Evolutionary conservation across 2,113 vertebrate species (phyloP).

Genomic region (Zosterops hypoxanthus): DNA sequence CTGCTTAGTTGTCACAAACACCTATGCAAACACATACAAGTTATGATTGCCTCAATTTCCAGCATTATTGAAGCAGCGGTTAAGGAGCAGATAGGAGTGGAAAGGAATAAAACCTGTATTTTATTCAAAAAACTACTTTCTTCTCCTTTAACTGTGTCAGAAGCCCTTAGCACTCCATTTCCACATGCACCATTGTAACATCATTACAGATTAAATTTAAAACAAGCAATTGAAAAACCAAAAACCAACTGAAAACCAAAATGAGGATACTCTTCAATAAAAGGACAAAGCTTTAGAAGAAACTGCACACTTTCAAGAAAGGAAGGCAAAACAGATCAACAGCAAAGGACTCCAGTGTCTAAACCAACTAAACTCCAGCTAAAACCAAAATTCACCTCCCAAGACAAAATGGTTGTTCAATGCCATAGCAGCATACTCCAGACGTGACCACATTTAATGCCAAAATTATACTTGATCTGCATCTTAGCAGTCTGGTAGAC

Average conservation of each 20-base stretch:
- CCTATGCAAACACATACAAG: neutral
- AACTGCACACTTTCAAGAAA: neutral
- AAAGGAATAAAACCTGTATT: neutral
- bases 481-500: neutral
- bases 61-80: neutral
- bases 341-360: neutral
- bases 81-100: accelerated
- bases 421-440: neutral
- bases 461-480: neutral
- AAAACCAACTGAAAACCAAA: neutral
- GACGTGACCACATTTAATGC: accelerated
- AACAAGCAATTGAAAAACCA: neutral
- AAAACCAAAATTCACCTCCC: neutral
- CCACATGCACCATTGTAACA: neutral
- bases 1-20: neutral
- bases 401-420: neutral
- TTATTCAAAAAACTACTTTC: neutral
- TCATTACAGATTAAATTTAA: neutral
- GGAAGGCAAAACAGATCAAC: neutral
- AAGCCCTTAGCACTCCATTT: neutral
- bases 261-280: neutral
- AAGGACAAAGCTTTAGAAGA: neutral
- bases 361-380: neutral
- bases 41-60: neutral
- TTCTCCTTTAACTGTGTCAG: neutral